phyloP scores from a whole-genome alignment of 1,140 invertebrate genomes.

The Drosophila ercepeae region DNA sequence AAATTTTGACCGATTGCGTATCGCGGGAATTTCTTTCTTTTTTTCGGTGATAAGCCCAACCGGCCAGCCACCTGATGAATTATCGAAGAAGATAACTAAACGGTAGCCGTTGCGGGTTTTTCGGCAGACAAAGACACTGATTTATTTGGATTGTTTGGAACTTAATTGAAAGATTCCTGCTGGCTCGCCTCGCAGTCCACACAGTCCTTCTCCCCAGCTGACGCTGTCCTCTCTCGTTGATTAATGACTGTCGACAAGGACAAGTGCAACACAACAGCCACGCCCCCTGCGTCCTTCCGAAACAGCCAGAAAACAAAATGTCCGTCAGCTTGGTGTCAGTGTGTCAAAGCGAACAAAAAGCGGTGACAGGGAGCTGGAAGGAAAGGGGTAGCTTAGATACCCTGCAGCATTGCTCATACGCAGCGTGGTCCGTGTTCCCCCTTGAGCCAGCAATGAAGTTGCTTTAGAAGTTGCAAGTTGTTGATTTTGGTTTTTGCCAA shows the following conservation, averaged over 20 bases:
- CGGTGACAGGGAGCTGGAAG: too few relatives aligned
- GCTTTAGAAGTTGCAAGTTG: constrained; percentile 34
- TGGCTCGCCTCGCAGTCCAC: constrained; percentile 5
- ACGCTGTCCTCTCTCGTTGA: constrained; percentile 40
- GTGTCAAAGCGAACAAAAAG: constrained; percentile 1
- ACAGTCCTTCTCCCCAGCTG: too few relatives aligned
- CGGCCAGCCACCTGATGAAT: neutral
- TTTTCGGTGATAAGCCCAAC: too few relatives aligned
- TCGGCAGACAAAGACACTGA: constrained; percentile 4
- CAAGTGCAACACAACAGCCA: constrained; percentile 25
- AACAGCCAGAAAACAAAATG: constrained; percentile 25
- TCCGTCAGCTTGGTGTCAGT: constrained; percentile 33
- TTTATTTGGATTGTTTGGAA: constrained; percentile 16
- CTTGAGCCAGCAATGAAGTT: constrained; percentile 61
- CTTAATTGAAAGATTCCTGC: constrained; percentile 42
- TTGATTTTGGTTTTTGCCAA: constrained; percentile 45
- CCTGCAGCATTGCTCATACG: constrained; percentile 73
- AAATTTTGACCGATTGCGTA: too few relatives aligned
- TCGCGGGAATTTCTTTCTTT: too few relatives aligned
- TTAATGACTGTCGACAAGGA: constrained; percentile 40
- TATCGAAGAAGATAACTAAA: too few relatives aligned
- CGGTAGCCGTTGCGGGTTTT: neutral
- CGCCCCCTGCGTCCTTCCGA: neutral
- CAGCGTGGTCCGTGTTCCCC: constrained; percentile 40
- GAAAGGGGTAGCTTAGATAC: constrained; percentile 9